Conservation (phyloP, 2,113 vertebrate species). For the Nycticebus coucang region DNA sequence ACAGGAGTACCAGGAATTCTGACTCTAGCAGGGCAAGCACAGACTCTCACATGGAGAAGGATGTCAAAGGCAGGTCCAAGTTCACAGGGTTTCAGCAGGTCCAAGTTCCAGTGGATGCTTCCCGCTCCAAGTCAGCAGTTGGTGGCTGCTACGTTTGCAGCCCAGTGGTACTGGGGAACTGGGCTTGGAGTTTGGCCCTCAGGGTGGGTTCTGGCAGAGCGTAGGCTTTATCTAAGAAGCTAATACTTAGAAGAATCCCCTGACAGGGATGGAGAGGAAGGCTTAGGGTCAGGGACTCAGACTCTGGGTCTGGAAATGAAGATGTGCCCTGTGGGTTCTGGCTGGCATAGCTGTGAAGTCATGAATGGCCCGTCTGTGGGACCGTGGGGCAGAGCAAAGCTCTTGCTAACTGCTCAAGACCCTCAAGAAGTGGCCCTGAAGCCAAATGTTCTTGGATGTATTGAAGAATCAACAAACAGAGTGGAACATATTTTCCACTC, state of each 20-base stretch:
- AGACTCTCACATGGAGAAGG: not conserved
- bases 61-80: not conserved
- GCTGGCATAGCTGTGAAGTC: not conserved
- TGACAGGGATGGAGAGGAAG: not conserved
- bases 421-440: not conserved
- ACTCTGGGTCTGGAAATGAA: not conserved
- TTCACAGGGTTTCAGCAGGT: not conserved
- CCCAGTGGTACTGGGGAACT: not conserved
- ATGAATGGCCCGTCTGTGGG: rapidly evolving
- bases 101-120: not conserved
- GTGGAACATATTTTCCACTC: not conserved
- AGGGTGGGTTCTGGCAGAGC: not conserved
- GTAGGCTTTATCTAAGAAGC: not conserved
- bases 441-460: not conserved
- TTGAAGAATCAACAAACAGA: not conserved
- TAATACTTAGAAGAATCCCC: not conserved
- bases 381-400: not conserved
- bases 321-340: rapidly evolving
- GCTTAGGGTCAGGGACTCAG: not conserved
- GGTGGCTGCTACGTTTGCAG: not conserved
- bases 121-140: not conserved
- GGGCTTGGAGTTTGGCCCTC: not conserved
- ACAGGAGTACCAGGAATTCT: not conserved
- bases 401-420: not conserved
- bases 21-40: not conserved